These are phyloP conservation scores for Ageneiosus marmoratus DNA, from an alignment of 2,113 vertebrate species.

Conservation along the genomic window DNA sequence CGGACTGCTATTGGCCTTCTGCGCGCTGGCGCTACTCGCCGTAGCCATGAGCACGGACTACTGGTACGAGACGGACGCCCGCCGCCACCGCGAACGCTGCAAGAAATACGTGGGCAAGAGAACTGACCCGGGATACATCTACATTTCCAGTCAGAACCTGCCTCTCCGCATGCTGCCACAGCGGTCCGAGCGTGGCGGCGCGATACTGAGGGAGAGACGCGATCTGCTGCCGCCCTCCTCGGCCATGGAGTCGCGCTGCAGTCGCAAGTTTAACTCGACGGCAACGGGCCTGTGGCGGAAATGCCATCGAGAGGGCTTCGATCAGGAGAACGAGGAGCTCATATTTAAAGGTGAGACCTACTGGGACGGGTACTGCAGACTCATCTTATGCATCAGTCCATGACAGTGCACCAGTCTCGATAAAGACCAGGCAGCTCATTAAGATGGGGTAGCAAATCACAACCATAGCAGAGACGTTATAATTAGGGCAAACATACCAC, in stretches of 20 bases:
- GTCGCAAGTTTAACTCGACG: conserved; percentile 87
- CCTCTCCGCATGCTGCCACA: conserved; percentile 80
- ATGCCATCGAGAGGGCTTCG: conserved; percentile 84
- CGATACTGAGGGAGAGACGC: conserved; percentile 67
- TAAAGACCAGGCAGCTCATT: conserved; percentile 1
- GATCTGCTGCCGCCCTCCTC: conserved; percentile 72
- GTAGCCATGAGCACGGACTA: conserved; percentile 88
- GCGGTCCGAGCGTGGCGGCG: conserved; percentile 44
- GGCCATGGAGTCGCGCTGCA: conserved; percentile 84
- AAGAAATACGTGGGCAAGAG: conserved; percentile 85
- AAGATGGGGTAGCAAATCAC: not conserved
- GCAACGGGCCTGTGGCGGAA: conserved; percentile 85
- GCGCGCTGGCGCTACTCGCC: conserved; percentile 81
- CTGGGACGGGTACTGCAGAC: not conserved
- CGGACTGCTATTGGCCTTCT: conserved; percentile 84
- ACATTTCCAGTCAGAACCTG: conserved; percentile 84
- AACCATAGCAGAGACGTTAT: not conserved
- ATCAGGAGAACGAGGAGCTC: conserved; percentile 84
- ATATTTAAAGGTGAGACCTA: conserved; percentile 79
- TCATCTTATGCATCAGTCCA: not conserved
- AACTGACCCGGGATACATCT: conserved; percentile 86
- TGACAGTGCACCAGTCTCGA: not conserved
- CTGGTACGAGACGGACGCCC: conserved; percentile 90
- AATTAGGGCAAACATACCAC: conserved; percentile 1
- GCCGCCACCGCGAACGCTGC: conserved; percentile 86